Evolutionary conservation across 2,888 invertebrate genomes (phyloP).

Genomic region (Dolichopus griseipennis): DNA sequence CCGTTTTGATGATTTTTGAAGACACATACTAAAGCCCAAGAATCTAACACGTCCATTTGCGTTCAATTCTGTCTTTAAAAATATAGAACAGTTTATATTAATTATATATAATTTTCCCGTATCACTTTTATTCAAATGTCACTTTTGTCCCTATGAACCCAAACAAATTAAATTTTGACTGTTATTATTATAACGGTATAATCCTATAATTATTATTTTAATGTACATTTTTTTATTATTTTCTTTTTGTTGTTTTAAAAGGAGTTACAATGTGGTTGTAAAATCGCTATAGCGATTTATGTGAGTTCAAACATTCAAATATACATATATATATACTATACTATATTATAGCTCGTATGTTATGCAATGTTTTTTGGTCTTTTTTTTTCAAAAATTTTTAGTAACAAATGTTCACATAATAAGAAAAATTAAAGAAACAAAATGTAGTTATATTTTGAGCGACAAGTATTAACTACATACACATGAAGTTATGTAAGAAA

Average conservation of each 20-base stretch:
- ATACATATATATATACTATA: too few species aligned
- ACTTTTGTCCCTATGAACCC: too few species aligned
- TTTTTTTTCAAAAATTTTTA: background rate
- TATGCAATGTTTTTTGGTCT: background rate
- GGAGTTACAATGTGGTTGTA: background rate
- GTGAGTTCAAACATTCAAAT: background rate
- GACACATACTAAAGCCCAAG: too few species aligned
- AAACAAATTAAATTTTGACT: too few species aligned
- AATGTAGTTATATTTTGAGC: background rate
- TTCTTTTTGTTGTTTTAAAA: background rate
- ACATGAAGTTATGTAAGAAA: background rate
- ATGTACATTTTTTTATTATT: background rate
- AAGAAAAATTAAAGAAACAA: background rate
- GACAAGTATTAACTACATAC: background rate
- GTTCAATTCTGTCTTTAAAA: too few species aligned
- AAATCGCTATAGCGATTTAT: background rate
- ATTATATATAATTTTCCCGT: too few species aligned
- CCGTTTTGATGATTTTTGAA: too few species aligned
- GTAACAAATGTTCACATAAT: background rate
- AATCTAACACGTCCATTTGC: too few species aligned
- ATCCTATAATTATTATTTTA: background rate
- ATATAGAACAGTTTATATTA: too few species aligned
- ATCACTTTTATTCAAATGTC: too few species aligned
- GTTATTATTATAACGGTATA: too few species aligned
- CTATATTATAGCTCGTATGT: background rate